Conservation (phyloP, 2,888 invertebrate species). For the Tetrapedia diversipes region DNA sequence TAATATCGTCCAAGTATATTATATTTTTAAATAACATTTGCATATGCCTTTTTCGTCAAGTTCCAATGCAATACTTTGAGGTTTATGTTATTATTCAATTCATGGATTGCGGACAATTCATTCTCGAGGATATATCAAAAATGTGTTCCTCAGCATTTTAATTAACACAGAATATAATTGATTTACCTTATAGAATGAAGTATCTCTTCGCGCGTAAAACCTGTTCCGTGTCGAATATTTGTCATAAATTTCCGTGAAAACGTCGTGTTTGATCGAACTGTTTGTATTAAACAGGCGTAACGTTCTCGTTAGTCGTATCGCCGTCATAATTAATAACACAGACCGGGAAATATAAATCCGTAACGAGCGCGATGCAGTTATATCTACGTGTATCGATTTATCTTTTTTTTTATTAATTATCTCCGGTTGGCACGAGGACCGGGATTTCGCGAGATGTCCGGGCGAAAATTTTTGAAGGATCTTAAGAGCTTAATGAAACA, state of each 20-base stretch:
- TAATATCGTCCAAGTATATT: too few species aligned
- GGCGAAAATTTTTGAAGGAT: background rate
- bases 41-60: too few species aligned
- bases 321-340: background rate
- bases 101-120: too few species aligned
- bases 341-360: background rate
- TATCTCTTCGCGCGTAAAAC: background rate
- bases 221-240: background rate
- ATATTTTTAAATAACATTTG: too few species aligned
- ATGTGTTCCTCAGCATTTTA: background rate
- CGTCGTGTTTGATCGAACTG: too few species aligned
- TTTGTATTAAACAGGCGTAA: background rate
- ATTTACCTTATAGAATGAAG: too few species aligned
- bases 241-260: background rate
- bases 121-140: background rate
- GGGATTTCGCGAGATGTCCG: background rate
- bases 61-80: background rate
- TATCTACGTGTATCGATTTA: background rate
- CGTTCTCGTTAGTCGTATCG: background rate
- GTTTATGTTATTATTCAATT: too few species aligned
- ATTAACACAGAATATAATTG: too few species aligned
- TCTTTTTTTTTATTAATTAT: background rate
- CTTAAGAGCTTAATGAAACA: background rate
- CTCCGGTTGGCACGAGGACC: too few species aligned
- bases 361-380: background rate